Evolutionary conservation across 1,140 invertebrate species (phyloP).

Genomic region (Sitophilus oryzae): DNA sequence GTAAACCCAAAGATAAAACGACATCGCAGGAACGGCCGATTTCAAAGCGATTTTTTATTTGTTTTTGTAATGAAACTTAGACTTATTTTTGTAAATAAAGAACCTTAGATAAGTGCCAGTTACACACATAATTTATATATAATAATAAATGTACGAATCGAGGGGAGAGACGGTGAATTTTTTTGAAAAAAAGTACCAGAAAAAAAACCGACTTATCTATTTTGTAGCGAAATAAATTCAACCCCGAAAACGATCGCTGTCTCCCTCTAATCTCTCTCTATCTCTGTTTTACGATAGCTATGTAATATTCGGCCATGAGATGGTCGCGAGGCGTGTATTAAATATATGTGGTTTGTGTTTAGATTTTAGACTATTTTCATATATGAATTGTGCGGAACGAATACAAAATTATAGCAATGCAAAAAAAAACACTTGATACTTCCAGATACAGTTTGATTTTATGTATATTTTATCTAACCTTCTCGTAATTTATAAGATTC

Average conservation of each 20-base stretch:
- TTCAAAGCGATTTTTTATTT: too few relatives aligned
- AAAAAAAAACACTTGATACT: too few relatives aligned
- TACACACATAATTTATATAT: slow-evolving; percentile 27
- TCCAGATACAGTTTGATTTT: too few relatives aligned
- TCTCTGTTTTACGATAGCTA: slow-evolving; percentile 10
- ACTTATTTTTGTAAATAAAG: slow-evolving; percentile 44
- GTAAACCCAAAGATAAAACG: too few relatives aligned
- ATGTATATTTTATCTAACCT: too few relatives aligned
- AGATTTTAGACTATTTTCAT: slow-evolving; percentile 38
- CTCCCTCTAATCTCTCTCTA: slow-evolving; percentile 3
- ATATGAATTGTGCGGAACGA: slow-evolving; percentile 25
- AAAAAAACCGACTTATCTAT: too few relatives aligned
- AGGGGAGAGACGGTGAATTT: too few relatives aligned
- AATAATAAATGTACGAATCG: slow-evolving; percentile 17
- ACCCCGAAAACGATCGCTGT: too few relatives aligned
- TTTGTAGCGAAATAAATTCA: slow-evolving; percentile 16
- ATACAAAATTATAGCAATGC: too few relatives aligned
- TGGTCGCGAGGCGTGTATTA: slow-evolving; percentile 28
- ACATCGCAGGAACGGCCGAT: too few relatives aligned
- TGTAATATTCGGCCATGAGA: slow-evolving; percentile 18
- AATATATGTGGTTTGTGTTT: slow-evolving; percentile 32
- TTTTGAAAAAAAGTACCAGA: too few relatives aligned
- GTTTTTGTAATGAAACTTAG: slow-evolving; percentile 34
- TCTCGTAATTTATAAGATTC: too few relatives aligned
- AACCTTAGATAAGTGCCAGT: slow-evolving; percentile 41